phyloP scores from a whole-genome alignment of 2,888 invertebrate species.

The Agrotis ipsilon region DNA sequence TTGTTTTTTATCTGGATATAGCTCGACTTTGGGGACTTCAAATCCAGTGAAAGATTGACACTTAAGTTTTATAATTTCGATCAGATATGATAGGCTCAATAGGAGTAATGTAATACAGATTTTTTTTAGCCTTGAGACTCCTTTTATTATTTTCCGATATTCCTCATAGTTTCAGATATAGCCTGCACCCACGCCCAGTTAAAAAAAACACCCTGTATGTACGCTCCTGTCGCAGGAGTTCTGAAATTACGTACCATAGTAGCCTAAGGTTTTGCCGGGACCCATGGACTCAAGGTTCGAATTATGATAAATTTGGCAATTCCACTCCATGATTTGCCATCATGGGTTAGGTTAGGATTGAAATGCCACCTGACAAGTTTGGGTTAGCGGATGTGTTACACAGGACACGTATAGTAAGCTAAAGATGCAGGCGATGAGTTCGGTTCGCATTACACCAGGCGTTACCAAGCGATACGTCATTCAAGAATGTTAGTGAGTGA shows the following conservation, averaged over 20 bases:
- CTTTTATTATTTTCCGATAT: too few relatives aligned
- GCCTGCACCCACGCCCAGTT: too few relatives aligned
- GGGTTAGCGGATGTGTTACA: slow-evolving; percentile 21
- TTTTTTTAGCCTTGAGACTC: too few relatives aligned
- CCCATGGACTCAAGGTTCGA: background rate
- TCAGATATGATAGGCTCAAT: too few relatives aligned
- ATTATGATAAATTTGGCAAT: slow-evolving; percentile 2
- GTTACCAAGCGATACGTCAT: slow-evolving; percentile 58
- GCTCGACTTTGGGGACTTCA: too few relatives aligned
- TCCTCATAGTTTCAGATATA: too few relatives aligned
- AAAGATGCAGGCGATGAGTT: slow-evolving; percentile 67
- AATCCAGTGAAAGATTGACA: too few relatives aligned
- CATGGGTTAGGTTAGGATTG: slow-evolving; percentile 39
- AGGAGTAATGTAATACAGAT: too few relatives aligned
- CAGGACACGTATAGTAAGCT: slow-evolving; percentile 27
- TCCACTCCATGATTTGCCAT: slow-evolving; percentile 13
- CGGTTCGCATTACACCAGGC: slow-evolving; percentile 79
- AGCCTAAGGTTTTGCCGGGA: background rate
- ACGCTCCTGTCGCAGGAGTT: background rate
- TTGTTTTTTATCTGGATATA: too few relatives aligned
- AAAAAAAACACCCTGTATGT: too few relatives aligned
- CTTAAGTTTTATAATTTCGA: too few relatives aligned
- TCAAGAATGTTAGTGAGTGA: slow-evolving; percentile 31
- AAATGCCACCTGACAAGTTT: slow-evolving; percentile 21
- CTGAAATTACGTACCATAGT: background rate